phyloP scores from a whole-genome alignment of 2,888 invertebrate species.

The Noctua pronuba region DNA sequence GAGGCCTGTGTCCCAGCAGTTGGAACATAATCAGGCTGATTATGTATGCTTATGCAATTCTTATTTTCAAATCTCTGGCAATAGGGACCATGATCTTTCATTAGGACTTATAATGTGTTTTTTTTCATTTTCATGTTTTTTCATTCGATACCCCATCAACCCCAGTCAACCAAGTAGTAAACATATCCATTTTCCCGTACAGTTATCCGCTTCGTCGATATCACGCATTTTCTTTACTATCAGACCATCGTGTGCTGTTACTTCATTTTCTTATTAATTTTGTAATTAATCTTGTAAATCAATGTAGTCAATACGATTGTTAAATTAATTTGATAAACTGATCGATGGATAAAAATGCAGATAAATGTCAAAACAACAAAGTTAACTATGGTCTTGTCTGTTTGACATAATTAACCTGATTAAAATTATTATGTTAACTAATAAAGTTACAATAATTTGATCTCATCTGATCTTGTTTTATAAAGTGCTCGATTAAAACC shows the following conservation, averaged over 20 bases:
- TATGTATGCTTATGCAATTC: no score
- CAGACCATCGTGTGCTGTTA: neutral
- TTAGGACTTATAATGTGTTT: neutral
- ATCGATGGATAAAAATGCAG: slow-evolving; percentile 53
- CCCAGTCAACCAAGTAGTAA: no score
- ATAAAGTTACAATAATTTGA: slow-evolving; percentile 26
- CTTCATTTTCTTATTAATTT: slow-evolving; percentile 39
- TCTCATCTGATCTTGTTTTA: slow-evolving; percentile 33
- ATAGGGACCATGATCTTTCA: no score
- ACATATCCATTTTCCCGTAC: neutral
- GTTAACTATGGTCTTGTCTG: slow-evolving; percentile 54
- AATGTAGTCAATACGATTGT: slow-evolving; percentile 40
- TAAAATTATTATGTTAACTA: slow-evolving; percentile 32
- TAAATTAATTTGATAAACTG: slow-evolving; percentile 51
- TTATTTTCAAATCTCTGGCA: neutral
- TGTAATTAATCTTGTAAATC: slow-evolving; percentile 38
- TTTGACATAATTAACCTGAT: slow-evolving; percentile 52
- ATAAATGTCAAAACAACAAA: slow-evolving; percentile 57
- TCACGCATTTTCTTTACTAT: slow-evolving; percentile 1
- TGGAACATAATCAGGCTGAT: no score
- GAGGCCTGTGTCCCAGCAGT: no score
- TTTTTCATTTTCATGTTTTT: neutral
- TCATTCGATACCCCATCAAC: neutral
- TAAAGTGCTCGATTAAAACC: slow-evolving; percentile 39
- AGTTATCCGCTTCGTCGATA: neutral